These are phyloP conservation scores for Fregata magnificens DNA, from an alignment of 2,113 vertebrate genomes.

Conservation along the genomic window DNA sequence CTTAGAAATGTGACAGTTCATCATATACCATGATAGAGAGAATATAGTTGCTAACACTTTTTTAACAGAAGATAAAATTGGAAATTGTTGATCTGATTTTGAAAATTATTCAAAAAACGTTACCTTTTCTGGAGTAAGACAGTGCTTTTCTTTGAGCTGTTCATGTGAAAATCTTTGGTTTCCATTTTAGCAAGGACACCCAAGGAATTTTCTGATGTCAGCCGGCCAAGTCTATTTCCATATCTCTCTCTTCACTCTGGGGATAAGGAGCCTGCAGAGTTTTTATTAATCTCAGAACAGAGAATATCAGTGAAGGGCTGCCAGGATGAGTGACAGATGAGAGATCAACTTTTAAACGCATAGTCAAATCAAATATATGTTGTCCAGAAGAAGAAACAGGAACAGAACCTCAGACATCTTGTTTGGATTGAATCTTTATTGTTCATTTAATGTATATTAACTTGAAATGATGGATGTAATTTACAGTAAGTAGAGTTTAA, in stretches of 20 bases:
- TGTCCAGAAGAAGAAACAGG: not conserved
- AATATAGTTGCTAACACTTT: not conserved
- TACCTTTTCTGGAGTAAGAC: not conserved
- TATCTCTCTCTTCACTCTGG: not conserved
- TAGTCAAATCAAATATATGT: slow-evolving; percentile 13
- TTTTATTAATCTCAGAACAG: not conserved
- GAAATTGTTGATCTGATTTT: not conserved
- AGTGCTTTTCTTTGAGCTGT: not conserved
- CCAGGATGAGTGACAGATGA: not conserved
- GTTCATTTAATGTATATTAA: not conserved
- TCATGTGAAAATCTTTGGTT: not conserved
- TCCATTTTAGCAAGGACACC: not conserved
- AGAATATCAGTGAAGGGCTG: not conserved
- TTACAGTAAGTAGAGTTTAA: not conserved
- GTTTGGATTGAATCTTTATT: not conserved
- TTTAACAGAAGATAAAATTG: not conserved
- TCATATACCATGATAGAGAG: not conserved
- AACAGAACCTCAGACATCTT: not conserved
- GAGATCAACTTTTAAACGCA: not conserved
- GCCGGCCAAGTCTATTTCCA: not conserved
- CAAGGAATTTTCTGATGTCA: not conserved
- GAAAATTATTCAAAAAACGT: not conserved
- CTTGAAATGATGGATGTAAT: not conserved
- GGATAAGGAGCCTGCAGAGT: not conserved
- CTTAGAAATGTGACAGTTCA: not conserved